These are phyloP conservation scores for Dryas iulia DNA, from an alignment of 1,140 invertebrate species.

Conservation along the genomic window DNA sequence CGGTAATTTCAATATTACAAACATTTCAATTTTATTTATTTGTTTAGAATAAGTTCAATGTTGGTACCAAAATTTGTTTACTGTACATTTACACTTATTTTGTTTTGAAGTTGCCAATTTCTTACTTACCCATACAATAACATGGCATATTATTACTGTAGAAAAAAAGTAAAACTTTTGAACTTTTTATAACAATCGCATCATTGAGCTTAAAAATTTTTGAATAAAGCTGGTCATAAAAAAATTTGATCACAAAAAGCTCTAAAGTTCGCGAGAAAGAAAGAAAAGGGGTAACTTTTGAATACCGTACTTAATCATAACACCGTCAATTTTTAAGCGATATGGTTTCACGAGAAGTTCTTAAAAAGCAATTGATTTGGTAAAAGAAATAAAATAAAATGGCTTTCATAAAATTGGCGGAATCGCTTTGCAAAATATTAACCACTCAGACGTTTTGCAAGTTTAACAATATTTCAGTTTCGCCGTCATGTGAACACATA, in stretches of 20 bases:
- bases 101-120: neutral
- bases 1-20: no score
- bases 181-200: neutral
- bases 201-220: neutral
- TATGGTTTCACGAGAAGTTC: neutral
- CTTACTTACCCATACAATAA: neutral
- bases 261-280: neutral
- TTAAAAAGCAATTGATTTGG: slow-evolving; percentile 16
- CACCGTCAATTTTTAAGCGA: neutral
- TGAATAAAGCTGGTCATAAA: neutral
- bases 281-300: neutral
- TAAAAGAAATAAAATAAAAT: slow-evolving; percentile 27
- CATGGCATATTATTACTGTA: neutral
- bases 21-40: no score
- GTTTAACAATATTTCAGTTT: slow-evolving; percentile 74
- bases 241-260: neutral
- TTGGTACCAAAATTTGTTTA: no score
- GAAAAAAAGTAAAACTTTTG: neutral
- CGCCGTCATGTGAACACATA: slow-evolving; percentile 51
- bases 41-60: no score
- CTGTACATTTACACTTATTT: no score
- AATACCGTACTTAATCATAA: neutral
- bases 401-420: slow-evolving; percentile 43
- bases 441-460: slow-evolving; percentile 61
- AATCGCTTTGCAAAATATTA: slow-evolving; percentile 45